Conservation (phyloP, 2,888 invertebrate genomes). For the Euphydryas editha region DNA sequence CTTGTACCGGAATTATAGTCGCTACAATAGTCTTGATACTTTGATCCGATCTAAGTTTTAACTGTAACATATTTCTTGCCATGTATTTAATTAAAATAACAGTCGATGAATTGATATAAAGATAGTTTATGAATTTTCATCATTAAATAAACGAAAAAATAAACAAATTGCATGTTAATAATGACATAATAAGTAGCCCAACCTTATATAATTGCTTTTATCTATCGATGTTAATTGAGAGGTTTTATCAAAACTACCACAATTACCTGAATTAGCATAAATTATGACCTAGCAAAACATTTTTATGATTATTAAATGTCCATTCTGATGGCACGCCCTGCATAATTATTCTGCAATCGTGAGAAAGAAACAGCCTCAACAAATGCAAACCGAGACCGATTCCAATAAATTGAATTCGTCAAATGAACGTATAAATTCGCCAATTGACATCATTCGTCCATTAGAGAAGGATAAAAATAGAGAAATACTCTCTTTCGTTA, state of each 20-base stretch:
- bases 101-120: not conserved
- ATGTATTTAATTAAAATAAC: not conserved
- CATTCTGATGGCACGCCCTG: conserved; percentile 41
- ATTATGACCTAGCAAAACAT: conserved; percentile 35
- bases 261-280: conserved; percentile 23
- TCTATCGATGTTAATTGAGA: conserved; percentile 21
- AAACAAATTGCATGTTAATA: conserved; percentile 37
- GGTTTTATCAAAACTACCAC: conserved; percentile 27
- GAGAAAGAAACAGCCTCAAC: conserved; percentile 60
- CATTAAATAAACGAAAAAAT: not conserved
- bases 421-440: conserved; percentile 70
- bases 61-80: not conserved
- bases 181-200: conserved; percentile 26
- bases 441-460: conserved; percentile 70
- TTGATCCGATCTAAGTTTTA: conserved; percentile 39
- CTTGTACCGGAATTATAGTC: conserved; percentile 70
- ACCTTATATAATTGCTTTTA: conserved; percentile 25
- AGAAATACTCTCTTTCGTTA: conserved; percentile 39
- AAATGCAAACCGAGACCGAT: conserved; percentile 46
- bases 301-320: conserved; percentile 34
- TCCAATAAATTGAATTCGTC: conserved; percentile 73
- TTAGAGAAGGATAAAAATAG: conserved; percentile 49
- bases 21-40: conserved; percentile 59
- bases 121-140: not conserved
- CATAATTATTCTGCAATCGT: conserved; percentile 51